phyloP scores from a whole-genome alignment of 2,888 invertebrate species.

The Cordilura impudica region DNA sequence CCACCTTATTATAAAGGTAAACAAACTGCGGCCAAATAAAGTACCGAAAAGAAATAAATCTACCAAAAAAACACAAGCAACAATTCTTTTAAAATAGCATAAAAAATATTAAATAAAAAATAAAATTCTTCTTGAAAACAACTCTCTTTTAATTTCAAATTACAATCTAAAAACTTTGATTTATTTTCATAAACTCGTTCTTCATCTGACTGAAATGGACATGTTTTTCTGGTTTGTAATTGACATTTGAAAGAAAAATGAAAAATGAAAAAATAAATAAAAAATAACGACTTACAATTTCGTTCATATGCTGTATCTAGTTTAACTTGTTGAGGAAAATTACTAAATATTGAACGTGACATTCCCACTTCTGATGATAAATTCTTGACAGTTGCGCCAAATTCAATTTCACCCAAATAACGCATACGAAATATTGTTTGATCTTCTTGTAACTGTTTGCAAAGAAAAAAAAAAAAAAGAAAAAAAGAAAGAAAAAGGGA shows the following conservation, averaged over 20 bases:
- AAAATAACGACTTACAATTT: slow-evolving; percentile 74
- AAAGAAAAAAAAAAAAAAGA: not conserved
- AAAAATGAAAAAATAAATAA: not conserved
- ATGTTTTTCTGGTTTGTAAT: slow-evolving; percentile 18
- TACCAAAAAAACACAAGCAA: no score
- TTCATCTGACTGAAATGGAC: slow-evolving; percentile 30
- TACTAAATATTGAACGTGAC: slow-evolving; percentile 77
- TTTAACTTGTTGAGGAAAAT: slow-evolving; percentile 77
- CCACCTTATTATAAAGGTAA: no score
- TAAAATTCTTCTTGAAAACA: not conserved
- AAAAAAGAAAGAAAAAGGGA: not conserved
- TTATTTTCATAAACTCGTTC: not conserved
- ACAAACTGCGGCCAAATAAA: no score
- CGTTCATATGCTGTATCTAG: slow-evolving; percentile 76
- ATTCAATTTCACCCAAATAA: slow-evolving; percentile 77
- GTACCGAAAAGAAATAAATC: no score
- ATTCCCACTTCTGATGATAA: slow-evolving; percentile 77
- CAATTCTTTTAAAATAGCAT: no score
- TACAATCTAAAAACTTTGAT: not conserved
- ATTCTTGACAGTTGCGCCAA: slow-evolving; percentile 76
- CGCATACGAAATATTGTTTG: slow-evolving; percentile 77
- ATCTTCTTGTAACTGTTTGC: slow-evolving; percentile 76
- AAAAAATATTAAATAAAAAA: no score
- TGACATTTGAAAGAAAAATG: slow-evolving; percentile 30
- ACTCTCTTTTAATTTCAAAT: not conserved